Base-by-base conservation (phyloP, 2,888 invertebrate species). In the Pandemis corylana region DNA sequence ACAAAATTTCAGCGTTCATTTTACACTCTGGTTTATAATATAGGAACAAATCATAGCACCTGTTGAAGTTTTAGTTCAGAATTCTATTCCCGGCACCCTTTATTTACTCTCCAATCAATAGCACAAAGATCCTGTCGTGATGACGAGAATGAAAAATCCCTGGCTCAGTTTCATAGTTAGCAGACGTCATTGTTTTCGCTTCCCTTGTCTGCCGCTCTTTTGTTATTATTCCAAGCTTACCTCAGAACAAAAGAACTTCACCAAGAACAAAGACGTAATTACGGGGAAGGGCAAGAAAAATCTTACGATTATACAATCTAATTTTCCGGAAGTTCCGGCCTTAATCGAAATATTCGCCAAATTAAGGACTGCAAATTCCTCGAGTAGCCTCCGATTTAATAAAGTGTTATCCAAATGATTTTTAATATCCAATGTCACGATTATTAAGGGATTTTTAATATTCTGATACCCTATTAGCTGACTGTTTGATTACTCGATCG, bases 131-230 rank as follows among this genome's bases (percentile, higher is more conserved):
- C 10, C 42, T 42, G 62, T 20, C 49, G 83, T 83, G 81, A 87
- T 85, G 86, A 84, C 81, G 79, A 84, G 85, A 87, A 87, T 86
- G n/a, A 85, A 85, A 86, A 87, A 85, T 79, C 78, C 78, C 80
- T 82, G 76, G 83, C 82, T 83, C 81, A 82, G 87, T 87, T 90
- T 85, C 86, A 83, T 85, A 87, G 85, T 83, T 81, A 85, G 87
- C 88, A 91, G 93, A 90, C 92, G 81, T 91, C 90, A 92, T 93
- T 94, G 93, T 94, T 91, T 90, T 86, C 79, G 78, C 82, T 78
- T 86, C 88, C 87, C 90, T 87, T 84, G 86, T 85, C 87, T 87
- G 80, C 79, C 79, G 81, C 91, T 62, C 75, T 87, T 90, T 92
- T 91, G 92, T 93, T 92, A 87, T 87, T 84, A 84, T 87, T 87